These are phyloP conservation scores for Lutjanus erythropterus DNA, from an alignment of 2,113 vertebrate genomes.

Conservation along the genomic window DNA sequence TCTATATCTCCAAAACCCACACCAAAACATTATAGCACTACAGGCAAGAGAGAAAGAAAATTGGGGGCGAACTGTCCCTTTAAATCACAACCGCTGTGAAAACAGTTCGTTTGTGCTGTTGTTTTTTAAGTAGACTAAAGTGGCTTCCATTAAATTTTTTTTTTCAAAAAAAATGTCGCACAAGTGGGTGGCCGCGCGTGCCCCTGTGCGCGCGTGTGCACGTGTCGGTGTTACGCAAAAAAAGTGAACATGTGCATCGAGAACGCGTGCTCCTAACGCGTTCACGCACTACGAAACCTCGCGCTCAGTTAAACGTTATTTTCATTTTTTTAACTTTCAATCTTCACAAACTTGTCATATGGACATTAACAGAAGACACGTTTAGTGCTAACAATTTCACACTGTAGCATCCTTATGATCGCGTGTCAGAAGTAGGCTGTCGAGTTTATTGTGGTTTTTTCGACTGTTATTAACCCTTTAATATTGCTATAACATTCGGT, in stretches of 20 bases:
- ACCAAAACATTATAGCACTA: too few species aligned
- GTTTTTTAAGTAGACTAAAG: too few species aligned
- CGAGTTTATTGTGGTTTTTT: background rate
- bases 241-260: constrained; percentile 4
- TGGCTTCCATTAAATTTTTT: background rate
- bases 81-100: too few species aligned
- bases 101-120: too few species aligned
- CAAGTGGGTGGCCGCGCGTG: constrained; percentile 2
- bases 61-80: too few species aligned
- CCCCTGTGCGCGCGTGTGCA: constrained; percentile 25
- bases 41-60: too few species aligned
- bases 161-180: background rate
- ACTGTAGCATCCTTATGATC: too few species aligned
- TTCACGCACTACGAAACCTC: background rate
- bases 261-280: constrained; percentile 15
- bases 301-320: background rate
- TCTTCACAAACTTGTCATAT: too few species aligned
- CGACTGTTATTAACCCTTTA: background rate
- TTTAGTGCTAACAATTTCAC: too few species aligned
- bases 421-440: background rate
- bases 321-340: too few species aligned
- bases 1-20: too few species aligned
- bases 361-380: too few species aligned
- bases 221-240: background rate
- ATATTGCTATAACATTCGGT: accelerated